A percentile compares a stretch with the other conserved stretches of the same genome.
Evolutionary conservation across 2,797 vertebrate genomes (phyloP).

Genomic region (Brotula barbata): DNA sequence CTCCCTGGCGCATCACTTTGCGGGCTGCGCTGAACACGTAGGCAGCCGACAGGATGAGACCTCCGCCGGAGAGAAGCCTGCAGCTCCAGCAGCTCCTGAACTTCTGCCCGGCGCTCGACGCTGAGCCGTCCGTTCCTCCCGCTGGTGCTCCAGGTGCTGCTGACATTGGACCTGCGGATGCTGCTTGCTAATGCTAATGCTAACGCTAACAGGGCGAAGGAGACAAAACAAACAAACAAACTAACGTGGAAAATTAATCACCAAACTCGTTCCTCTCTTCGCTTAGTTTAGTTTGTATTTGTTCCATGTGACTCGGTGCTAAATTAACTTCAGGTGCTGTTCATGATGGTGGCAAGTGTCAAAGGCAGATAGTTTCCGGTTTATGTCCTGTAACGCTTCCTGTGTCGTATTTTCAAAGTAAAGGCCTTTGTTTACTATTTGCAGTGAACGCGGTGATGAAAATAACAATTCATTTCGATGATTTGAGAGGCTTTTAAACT

Average conservation of each 20-base stretch:
- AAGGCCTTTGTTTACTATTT: constrained; percentile 9
- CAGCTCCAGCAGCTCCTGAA: constrained; percentile 74
- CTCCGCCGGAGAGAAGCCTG: constrained; percentile 67
- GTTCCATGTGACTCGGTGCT: no score
- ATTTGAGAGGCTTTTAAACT: no score
- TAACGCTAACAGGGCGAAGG: constrained; percentile 1
- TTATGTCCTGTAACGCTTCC: background rate
- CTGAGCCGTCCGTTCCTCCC: background rate
- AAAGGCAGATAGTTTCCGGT: constrained; percentile 33
- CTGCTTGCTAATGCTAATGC: constrained; percentile 18
- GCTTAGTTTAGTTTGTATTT: no score
- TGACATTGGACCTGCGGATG: constrained; percentile 32
- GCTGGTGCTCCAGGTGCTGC: background rate
- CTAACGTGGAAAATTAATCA: no score
- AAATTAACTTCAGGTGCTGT: accelerated
- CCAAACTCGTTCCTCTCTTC: no score
- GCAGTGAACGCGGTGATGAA: no score
- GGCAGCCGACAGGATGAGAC: constrained; percentile 54
- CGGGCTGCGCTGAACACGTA: constrained; percentile 70
- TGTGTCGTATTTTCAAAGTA: constrained; percentile 46
- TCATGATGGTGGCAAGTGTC: background rate
- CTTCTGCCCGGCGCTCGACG: background rate
- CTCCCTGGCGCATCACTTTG: constrained; percentile 47
- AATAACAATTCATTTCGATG: no score
- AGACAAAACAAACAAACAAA: no score